These are phyloP conservation scores for Scortum barcoo DNA, from an alignment of 2,113 vertebrate species.

Conservation along the genomic window DNA sequence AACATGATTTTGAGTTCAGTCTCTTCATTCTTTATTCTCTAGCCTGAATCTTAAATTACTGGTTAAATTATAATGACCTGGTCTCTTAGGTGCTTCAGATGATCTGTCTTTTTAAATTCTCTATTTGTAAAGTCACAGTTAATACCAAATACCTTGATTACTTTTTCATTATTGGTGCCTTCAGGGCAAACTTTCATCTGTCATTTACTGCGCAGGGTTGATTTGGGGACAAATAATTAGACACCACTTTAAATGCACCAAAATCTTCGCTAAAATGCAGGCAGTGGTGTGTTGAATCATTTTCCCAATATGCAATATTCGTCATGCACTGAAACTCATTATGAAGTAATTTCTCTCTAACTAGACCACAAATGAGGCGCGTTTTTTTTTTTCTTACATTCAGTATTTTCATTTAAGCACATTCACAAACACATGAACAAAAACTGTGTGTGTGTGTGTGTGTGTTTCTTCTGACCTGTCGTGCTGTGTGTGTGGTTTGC, in stretches of 20 bases:
- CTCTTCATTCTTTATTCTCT: not conserved
- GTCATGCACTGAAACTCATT: constrained; percentile 49
- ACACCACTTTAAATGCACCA: constrained; percentile 32
- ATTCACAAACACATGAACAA: not conserved
- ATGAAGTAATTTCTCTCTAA: constrained; percentile 47
- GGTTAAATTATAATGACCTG: not conserved
- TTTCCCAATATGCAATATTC: constrained; percentile 47
- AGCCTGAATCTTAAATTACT: not conserved
- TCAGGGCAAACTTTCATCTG: not conserved
- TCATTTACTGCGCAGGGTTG: constrained; percentile 15
- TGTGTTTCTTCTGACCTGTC: not conserved
- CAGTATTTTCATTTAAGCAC: constrained; percentile 15
- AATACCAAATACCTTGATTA: constrained; percentile 15
- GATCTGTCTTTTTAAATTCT: not conserved
- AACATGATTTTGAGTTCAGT: not conserved
- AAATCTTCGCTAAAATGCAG: constrained; percentile 6
- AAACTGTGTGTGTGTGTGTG: not conserved
- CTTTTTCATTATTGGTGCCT: constrained; percentile 8
- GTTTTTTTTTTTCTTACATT: not conserved
- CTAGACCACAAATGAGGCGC: constrained; percentile 44
- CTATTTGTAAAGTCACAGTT: not conserved
- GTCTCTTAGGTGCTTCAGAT: not conserved
- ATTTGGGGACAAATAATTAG: constrained; percentile 37
- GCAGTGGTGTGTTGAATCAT: constrained; percentile 31
- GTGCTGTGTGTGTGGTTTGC: not conserved